Base-by-base conservation (phyloP, 2,113 vertebrate species). In the Sula dactylatra region DNA sequence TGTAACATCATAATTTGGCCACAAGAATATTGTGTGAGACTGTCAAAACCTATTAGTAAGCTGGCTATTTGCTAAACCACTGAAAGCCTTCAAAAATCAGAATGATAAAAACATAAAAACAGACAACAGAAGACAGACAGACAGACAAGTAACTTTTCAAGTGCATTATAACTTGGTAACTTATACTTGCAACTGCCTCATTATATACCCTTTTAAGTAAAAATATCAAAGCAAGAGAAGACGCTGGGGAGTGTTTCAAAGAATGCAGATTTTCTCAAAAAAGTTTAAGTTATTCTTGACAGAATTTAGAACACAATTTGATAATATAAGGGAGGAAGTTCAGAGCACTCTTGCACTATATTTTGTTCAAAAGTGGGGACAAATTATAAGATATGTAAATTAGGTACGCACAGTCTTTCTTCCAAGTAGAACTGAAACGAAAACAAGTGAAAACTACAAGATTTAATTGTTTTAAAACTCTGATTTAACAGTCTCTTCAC, bases 171-270 rank as follows among this genome's bases (percentile, higher is more conserved):
- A 86, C 59, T 71, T 42, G 18, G 52, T 31, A 86, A 84, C 56
- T 73, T 36, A 29, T 7, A 34, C 59, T 61, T 54, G 86, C 76
- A 66, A 80, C 42, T 71, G 82, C 55, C 76, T 95, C 47, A 9
- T 92, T 93, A 92, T 17, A 78, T 54, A 77, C 15, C 55, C 93
- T 86, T 76, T 81, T 15, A 80, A 70, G 92, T 58, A 77, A 58
- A 93, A 74, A 83, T 44, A 93, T 70, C 83, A 94, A 92, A 86
- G 82, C 32, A 59, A 90, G 79, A 77, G 42, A 77, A 81, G 86
- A 74, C 12, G 4, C n/a, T 2, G 0, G 50, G 52, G 82, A 94
- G 29, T 2, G 2, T 88, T 92, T 95, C 82, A 88, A 94, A 93
- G 72, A 52, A 74, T 2, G 24, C 8, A 47, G 59, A 27, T 81